Conservation (phyloP, 1,140 invertebrate species). For the Zaprionus africanus region DNA sequence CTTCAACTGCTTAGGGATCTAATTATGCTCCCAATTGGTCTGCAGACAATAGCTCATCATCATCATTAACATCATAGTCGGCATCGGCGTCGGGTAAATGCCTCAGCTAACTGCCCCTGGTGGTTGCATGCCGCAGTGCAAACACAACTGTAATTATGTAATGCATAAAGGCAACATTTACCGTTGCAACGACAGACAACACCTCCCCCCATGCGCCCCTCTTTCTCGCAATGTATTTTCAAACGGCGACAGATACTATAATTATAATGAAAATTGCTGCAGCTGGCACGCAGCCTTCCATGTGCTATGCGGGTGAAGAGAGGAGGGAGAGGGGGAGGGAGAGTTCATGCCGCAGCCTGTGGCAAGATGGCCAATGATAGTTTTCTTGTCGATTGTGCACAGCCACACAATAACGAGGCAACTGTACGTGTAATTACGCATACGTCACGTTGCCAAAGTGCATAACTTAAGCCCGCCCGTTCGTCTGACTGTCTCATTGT, state of each 20-base stretch:
- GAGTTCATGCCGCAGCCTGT: slow-evolving; percentile 14
- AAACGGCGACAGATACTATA: slow-evolving; percentile 65
- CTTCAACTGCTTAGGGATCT: background rate
- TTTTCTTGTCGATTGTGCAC: slow-evolving; percentile 16
- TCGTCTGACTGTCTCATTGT: slow-evolving; percentile 17
- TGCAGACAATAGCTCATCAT: slow-evolving; percentile 62
- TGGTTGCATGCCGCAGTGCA: slow-evolving; percentile 63
- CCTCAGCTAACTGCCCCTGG: slow-evolving; percentile 40
- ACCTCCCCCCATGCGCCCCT: background rate
- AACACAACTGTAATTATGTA: slow-evolving; percentile 79
- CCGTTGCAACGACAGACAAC: slow-evolving; percentile 38
- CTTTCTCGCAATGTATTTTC: slow-evolving; percentile 27
- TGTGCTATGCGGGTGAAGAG: background rate
- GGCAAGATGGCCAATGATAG: slow-evolving; percentile 44
- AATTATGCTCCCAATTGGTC: slow-evolving; percentile 8
- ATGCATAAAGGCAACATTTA: slow-evolving; percentile 78
- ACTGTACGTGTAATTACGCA: slow-evolving; percentile 55
- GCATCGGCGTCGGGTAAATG: slow-evolving; percentile 56
- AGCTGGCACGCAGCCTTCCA: slow-evolving; percentile 18
- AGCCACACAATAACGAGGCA: slow-evolving; percentile 1
- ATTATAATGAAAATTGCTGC: slow-evolving; percentile 77
- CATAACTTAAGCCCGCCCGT: slow-evolving; percentile 53
- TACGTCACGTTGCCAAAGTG: slow-evolving; percentile 60
- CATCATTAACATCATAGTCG: slow-evolving; percentile 57
- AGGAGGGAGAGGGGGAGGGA: background rate